phyloP scores from a whole-genome alignment of 2,888 invertebrate species.

The Dolichomitus sp. region DNA sequence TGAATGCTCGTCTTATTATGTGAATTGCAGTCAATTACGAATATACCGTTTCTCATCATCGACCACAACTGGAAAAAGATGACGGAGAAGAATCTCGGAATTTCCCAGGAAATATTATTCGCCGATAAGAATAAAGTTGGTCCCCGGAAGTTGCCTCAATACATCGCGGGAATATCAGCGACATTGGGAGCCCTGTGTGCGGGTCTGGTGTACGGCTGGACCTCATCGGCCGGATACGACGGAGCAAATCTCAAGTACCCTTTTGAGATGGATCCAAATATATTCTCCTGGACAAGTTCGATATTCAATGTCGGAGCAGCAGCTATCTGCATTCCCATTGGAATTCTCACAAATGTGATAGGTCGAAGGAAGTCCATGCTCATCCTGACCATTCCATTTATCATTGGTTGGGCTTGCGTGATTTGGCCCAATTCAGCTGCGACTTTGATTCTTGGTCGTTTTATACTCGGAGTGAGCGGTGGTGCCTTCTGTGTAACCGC shows the following conservation, averaged over 20 bases:
- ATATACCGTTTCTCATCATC: background rate
- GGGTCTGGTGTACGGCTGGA: slow-evolving; percentile 93
- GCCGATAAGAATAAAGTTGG: slow-evolving; percentile 69
- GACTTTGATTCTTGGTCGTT: slow-evolving; percentile 90
- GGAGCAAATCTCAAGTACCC: slow-evolving; percentile 85
- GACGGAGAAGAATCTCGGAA: slow-evolving; percentile 88
- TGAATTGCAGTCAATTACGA: background rate
- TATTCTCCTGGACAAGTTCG: slow-evolving; percentile 92
- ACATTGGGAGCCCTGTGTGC: slow-evolving; percentile 93
- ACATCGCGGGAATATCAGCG: slow-evolving; percentile 90
- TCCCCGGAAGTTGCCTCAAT: slow-evolving; percentile 87
- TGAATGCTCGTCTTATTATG: background rate
- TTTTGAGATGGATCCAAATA: slow-evolving; percentile 86
- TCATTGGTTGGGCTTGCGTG: slow-evolving; percentile 91
- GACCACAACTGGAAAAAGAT: slow-evolving; percentile 77
- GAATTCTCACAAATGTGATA: slow-evolving; percentile 89
- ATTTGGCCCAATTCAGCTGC: slow-evolving; percentile 89
- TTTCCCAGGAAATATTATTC: slow-evolving; percentile 88
- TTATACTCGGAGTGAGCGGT: slow-evolving; percentile 91
- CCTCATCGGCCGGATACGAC: slow-evolving; percentile 89
- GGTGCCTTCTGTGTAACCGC: slow-evolving; percentile 95
- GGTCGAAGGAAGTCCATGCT: slow-evolving; percentile 92
- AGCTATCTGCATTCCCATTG: slow-evolving; percentile 91
- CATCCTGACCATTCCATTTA: slow-evolving; percentile 90
- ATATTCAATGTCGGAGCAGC: slow-evolving; percentile 92